Conservation (phyloP, 2,797 vertebrate genomes). For the Geotrypetes seraphini region DNA sequence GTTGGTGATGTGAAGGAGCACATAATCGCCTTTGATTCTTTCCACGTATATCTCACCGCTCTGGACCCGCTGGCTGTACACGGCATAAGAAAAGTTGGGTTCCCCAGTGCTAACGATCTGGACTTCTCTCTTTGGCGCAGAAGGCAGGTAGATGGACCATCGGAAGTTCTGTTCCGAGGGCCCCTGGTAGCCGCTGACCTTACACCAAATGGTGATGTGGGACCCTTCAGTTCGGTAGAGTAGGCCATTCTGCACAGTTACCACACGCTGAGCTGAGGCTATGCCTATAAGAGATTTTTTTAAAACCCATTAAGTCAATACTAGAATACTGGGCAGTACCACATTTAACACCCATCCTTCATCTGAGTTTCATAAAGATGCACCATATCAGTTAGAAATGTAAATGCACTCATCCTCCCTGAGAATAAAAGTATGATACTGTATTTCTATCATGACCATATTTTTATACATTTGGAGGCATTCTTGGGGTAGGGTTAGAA, state of each 20-base stretch:
- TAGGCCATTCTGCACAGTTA: conserved; percentile 53
- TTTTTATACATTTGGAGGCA: too few species aligned
- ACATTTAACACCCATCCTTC: too few species aligned
- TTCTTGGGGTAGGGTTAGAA: too few species aligned
- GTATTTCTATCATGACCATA: too few species aligned
- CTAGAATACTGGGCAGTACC: too few species aligned
- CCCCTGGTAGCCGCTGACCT: conserved; percentile 55
- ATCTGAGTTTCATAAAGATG: too few species aligned
- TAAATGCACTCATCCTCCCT: too few species aligned
- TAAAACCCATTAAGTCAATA: too few species aligned
- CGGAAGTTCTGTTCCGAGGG: conserved; percentile 50
- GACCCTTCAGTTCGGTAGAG: conserved; percentile 54
- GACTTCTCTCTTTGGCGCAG: conserved; percentile 35
- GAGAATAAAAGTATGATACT: too few species aligned
- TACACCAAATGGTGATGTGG: conserved; percentile 61
- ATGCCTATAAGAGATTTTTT: conserved; percentile 37
- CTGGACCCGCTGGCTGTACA: conserved; percentile 40
- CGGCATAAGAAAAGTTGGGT: conserved; percentile 40
- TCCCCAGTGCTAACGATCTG: conserved; percentile 46
- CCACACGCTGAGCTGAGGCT: conserved; percentile 49
- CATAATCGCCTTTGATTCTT: conserved; percentile 24
- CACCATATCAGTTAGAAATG: too few species aligned
- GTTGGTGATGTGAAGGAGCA: conserved; percentile 37
- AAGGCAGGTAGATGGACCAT: conserved; percentile 51
- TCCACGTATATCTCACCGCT: conserved; percentile 43